A percentile compares a stretch with the other conserved stretches of the same genome.
phyloP scores from a whole-genome alignment of 2,113 vertebrate species.

The Leptosomus discolor region DNA sequence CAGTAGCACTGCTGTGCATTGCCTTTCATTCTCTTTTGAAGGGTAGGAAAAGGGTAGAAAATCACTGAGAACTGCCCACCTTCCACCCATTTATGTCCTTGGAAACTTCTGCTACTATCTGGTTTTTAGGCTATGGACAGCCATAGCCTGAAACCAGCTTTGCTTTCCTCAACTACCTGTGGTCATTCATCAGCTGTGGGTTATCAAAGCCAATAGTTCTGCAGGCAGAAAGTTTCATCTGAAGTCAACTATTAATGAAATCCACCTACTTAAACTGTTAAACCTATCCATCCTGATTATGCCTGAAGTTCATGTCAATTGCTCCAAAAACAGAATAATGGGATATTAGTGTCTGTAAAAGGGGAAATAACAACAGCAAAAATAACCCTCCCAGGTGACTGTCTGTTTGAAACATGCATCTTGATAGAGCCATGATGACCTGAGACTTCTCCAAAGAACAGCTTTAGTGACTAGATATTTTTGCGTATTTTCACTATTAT shows the following conservation, averaged over 20 bases:
- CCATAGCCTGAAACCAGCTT: not conserved
- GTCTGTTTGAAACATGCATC: not conserved
- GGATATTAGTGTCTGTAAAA: not conserved
- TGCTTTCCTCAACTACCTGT: not conserved
- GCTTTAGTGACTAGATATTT: not conserved
- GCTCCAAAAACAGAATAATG: not conserved
- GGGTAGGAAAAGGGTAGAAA: not conserved
- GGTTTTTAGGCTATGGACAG: not conserved
- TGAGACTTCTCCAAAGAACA: not conserved
- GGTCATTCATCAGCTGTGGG: not conserved
- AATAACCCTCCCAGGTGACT: not conserved
- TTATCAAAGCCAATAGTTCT: not conserved
- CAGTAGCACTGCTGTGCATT: not conserved
- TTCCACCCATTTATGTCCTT: not conserved
- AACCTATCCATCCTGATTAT: not conserved
- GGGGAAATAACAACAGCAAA: not conserved
- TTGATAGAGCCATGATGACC: not conserved
- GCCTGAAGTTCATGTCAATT: not conserved
- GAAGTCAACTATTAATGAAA: not conserved
- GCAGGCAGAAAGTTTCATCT: not conserved
- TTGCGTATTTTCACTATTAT: not conserved
- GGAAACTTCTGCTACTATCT: not conserved
- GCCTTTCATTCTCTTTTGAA: not conserved
- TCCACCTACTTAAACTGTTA: not conserved
- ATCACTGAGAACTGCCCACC: not conserved